Conservation (phyloP, 2,797 vertebrate genomes). For the Spinibarbus caldwelli region DNA sequence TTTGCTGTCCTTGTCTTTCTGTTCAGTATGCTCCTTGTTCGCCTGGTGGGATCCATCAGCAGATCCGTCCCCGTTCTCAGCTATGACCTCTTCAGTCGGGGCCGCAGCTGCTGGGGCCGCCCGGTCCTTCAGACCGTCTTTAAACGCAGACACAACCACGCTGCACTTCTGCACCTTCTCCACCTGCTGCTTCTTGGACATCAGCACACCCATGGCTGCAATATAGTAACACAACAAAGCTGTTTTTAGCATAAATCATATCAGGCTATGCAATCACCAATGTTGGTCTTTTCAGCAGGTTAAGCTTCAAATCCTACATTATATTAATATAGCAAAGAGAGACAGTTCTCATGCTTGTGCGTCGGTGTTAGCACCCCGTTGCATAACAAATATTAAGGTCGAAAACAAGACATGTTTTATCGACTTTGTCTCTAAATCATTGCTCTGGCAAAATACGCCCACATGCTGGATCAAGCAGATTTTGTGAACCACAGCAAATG, state of each 20-base stretch:
- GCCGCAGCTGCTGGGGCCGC: conserved; percentile 68
- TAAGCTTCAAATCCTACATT: not conserved
- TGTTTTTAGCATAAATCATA: not conserved
- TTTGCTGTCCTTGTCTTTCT: conserved; percentile 77
- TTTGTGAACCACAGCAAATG: conserved; percentile 14
- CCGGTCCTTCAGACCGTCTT: conserved; percentile 88
- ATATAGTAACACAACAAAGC: conserved; percentile 33
- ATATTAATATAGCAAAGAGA: conserved; percentile 8
- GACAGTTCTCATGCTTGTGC: not conserved
- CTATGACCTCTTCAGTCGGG: conserved; percentile 73
- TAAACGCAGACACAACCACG: conserved; percentile 92
- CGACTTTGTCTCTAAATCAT: conserved; percentile 27
- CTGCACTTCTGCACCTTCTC: conserved; percentile 97
- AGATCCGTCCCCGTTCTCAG: conserved; percentile 74
- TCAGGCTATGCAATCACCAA: not conserved
- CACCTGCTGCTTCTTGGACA: conserved; percentile 96
- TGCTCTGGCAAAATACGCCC: conserved; percentile 22
- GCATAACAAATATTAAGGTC: conserved; percentile 26
- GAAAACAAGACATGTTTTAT: conserved; percentile 10
- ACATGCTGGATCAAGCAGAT: conserved; percentile 36
- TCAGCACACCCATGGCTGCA: conserved; percentile 91
- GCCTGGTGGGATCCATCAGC: conserved; percentile 72
- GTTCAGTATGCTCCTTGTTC: conserved; percentile 72
- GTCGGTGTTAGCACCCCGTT: not conserved
- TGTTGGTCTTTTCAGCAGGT: not conserved